Percentiles rank a stretch among this genome's conserved stretches.
Evolutionary conservation across 1,140 invertebrate genomes (phyloP).

Genomic region (Lepidurus apus): DNA sequence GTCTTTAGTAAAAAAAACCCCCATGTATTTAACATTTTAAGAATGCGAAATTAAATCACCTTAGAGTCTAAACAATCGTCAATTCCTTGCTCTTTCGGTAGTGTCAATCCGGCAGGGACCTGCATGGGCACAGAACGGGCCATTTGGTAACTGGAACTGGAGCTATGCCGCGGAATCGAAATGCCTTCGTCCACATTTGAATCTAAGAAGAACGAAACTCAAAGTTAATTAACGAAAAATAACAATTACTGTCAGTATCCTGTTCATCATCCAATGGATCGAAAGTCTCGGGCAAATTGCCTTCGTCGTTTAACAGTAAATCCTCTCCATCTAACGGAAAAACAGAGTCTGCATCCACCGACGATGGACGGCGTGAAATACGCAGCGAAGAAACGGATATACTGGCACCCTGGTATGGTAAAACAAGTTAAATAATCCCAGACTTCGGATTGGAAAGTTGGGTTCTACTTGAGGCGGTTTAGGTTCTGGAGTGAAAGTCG

Average conservation of each 20-base stretch:
- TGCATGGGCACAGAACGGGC: constrained; percentile 24
- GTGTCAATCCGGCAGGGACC: background rate
- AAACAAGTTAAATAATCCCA: background rate
- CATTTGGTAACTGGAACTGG: constrained; percentile 7
- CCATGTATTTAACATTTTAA: background rate
- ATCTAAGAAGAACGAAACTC: background rate
- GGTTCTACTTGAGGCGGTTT: background rate
- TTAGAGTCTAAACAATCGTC: constrained; percentile 20
- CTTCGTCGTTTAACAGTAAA: background rate
- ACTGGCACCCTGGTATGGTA: background rate
- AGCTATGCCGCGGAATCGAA: constrained; percentile 3
- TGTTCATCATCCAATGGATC: constrained; percentile 23
- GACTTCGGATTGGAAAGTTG: background rate
- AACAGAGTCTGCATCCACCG: background rate
- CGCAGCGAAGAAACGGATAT: background rate
- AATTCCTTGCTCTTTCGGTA: background rate
- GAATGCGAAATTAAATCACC: background rate
- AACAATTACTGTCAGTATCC: constrained; percentile 7
- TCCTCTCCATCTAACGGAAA: background rate
- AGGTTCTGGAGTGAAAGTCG: background rate
- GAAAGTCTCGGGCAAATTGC: constrained; percentile 4
- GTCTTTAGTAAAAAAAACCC: background rate
- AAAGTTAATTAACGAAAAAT: background rate
- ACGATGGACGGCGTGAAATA: background rate
- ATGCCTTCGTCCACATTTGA: constrained; percentile 25